Conservation (phyloP, 2,113 vertebrate genomes). For the Falco punctatus region DNA sequence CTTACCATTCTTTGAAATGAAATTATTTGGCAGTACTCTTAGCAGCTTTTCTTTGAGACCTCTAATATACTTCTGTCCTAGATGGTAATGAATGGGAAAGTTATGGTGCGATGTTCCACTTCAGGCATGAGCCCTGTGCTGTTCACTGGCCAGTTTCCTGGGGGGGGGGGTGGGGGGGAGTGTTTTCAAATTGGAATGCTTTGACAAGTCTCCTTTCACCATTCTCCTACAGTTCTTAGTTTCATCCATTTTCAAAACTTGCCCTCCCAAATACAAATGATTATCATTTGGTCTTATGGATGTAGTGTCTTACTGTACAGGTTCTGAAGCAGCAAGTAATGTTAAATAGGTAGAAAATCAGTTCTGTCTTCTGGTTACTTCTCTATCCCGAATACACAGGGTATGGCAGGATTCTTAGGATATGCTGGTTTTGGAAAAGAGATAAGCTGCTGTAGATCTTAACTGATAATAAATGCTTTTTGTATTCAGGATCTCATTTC, state of each 20-base stretch:
- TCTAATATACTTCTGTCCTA: background rate
- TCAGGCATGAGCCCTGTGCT: fast-evolving
- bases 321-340: background rate
- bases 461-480: background rate
- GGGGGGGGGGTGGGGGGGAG: too few relatives aligned
- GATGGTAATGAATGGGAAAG: background rate
- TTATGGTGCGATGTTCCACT: background rate
- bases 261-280: background rate
- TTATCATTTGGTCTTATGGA: background rate
- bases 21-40: background rate
- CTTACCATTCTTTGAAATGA: background rate
- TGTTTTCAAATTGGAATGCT: background rate
- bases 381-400: background rate
- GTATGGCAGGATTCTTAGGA: background rate
- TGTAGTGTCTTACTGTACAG: background rate
- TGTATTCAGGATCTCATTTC: background rate
- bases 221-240: background rate
- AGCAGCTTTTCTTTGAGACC: background rate
- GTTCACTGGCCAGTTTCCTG: background rate
- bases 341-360: background rate
- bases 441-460: background rate
- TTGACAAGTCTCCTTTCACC: background rate
- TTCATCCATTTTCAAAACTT: background rate
- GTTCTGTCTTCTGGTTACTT: background rate
- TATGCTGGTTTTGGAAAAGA: background rate